Evolutionary conservation across 2,888 invertebrate species (phyloP).

Genomic region (Rugalucina vietnamica): DNA sequence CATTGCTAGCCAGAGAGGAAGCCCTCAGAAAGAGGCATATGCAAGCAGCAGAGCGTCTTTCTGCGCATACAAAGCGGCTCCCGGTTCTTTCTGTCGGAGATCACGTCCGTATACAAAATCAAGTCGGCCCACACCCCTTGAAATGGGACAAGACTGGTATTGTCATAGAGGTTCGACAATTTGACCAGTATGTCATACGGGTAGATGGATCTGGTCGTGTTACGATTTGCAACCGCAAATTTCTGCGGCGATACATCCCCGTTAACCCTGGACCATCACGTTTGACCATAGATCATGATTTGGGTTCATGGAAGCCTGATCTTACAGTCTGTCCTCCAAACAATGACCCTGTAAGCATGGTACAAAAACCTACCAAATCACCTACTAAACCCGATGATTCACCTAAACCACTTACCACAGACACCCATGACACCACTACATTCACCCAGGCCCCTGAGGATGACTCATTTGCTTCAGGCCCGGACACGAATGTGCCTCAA

Average conservation of each 20-base stretch:
- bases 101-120: slow-evolving; percentile 63
- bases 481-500: background rate
- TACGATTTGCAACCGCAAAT: slow-evolving; percentile 62
- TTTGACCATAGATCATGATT: background rate
- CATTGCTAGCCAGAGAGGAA: slow-evolving; percentile 49
- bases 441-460: too few species aligned
- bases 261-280: slow-evolving; percentile 14
- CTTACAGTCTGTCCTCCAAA: background rate
- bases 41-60: slow-evolving; percentile 43
- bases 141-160: slow-evolving; percentile 71
- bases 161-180: slow-evolving; percentile 66
- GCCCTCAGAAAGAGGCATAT: slow-evolving; percentile 70
- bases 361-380: background rate
- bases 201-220: slow-evolving; percentile 62
- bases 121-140: slow-evolving; percentile 59
- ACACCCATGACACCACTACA: background rate
- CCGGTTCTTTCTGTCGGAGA: slow-evolving; percentile 57
- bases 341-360: background rate
- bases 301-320: background rate
- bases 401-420: background rate
- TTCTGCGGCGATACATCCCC: slow-evolving; percentile 47
- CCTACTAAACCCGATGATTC: background rate
- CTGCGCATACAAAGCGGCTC: slow-evolving; percentile 58
- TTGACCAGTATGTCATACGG: slow-evolving; percentile 57
- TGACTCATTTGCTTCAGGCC: background rate